These are phyloP conservation scores for Melieria crassipennis DNA, from an alignment of 2,888 invertebrate genomes.

Conservation along the genomic window DNA sequence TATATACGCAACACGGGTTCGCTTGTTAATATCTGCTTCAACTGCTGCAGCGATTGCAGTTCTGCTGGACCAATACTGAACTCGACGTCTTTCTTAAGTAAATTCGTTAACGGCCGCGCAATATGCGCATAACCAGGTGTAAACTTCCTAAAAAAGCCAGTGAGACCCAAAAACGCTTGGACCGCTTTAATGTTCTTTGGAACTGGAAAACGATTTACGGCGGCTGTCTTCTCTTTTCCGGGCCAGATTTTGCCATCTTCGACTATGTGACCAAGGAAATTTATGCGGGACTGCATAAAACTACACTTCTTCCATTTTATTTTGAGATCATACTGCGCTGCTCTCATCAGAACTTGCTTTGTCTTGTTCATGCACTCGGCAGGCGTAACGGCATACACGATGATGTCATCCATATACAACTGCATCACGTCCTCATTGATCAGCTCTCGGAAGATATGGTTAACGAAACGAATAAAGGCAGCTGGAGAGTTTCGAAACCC, in stretches of 20 bases:
- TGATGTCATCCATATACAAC: conserved; percentile 20
- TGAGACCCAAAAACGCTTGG: conserved; percentile 22
- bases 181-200: conserved; percentile 16
- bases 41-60: neutral
- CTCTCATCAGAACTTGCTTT: neutral
- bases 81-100: conserved; percentile 3
- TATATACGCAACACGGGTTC: conserved; percentile 36
- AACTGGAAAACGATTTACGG: conserved; percentile 15
- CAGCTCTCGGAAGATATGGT: conserved; percentile 27
- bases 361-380: neutral
- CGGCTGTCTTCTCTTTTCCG: conserved; percentile 13
- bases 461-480: conserved; percentile 30
- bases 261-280: conserved; percentile 32
- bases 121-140: conserved; percentile 7
- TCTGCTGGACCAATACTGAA: conserved; percentile 11
- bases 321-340: conserved; percentile 9
- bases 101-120: conserved; percentile 8
- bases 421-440: conserved; percentile 31
- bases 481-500: conserved; percentile 33
- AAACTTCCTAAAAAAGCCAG: conserved; percentile 30
- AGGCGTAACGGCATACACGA: neutral
- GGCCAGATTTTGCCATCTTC: conserved; percentile 17
- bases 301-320: conserved; percentile 31
- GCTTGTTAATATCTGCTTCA: neutral
- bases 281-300: conserved; percentile 19